phyloP scores from a whole-genome alignment of 2,113 vertebrate genomes.

The Carettochelys insculpta region DNA sequence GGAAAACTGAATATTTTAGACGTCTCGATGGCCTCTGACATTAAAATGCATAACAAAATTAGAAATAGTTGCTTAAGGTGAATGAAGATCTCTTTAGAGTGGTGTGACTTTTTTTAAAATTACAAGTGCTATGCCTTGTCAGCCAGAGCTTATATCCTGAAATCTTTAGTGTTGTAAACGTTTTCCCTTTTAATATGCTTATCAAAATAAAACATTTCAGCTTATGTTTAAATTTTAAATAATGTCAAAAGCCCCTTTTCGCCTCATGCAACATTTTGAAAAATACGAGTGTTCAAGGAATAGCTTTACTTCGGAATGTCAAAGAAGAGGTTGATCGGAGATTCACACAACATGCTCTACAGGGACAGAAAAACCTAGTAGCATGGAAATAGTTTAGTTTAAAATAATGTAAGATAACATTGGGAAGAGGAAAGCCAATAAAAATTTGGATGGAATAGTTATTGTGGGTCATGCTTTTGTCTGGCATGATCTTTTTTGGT shows the following conservation, averaged over 20 bases:
- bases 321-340: not conserved
- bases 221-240: not conserved
- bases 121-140: not conserved
- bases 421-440: not conserved
- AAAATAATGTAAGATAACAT: not conserved
- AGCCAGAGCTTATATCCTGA: not conserved
- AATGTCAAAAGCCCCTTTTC: not conserved
- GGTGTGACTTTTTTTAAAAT: not conserved
- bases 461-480: not conserved
- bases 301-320: not conserved
- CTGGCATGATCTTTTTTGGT: not conserved
- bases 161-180: not conserved
- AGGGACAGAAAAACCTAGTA: not conserved
- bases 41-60: constrained; percentile 1
- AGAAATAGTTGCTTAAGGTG: not conserved
- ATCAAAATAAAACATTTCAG: not conserved
- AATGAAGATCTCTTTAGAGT: not conserved
- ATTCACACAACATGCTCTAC: not conserved
- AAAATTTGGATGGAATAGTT: not conserved
- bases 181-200: not conserved
- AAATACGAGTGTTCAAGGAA: not conserved
- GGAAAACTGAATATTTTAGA: not conserved
- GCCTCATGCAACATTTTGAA: not conserved
- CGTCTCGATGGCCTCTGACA: not conserved
- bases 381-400: not conserved